A percentile compares a stretch with the other conserved stretches of the same genome.
Evolutionary conservation across 2,888 invertebrate genomes (phyloP).

Genomic region (Tachina grossa): DNA sequence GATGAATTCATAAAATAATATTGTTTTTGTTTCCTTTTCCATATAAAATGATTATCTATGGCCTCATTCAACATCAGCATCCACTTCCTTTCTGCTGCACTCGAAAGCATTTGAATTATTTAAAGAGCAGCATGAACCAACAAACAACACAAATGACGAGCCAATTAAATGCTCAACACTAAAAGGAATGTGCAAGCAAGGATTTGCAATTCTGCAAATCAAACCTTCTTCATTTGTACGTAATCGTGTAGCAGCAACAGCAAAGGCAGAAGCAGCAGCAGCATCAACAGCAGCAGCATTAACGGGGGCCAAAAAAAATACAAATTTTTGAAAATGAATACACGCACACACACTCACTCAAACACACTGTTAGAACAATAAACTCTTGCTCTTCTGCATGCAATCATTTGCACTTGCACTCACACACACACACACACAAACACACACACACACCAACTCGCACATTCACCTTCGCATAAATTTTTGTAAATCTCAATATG

Average conservation of each 20-base stretch:
- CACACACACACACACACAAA: background rate
- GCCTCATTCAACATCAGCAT: constrained; percentile 26
- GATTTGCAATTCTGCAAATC: constrained; percentile 48
- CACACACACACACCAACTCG: background rate
- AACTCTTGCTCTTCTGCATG: constrained; percentile 14
- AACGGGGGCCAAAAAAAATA: constrained; percentile 43
- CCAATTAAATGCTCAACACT: constrained; percentile 56
- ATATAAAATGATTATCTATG: constrained; percentile 45
- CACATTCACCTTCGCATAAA: background rate
- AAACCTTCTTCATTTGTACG: constrained; percentile 10
- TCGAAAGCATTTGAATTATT: constrained; percentile 37
- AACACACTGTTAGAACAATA: background rate
- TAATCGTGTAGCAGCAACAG: background rate
- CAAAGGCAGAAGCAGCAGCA: background rate
- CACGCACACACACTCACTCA: background rate
- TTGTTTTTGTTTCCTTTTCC: constrained; percentile 4
- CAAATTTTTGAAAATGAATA: constrained; percentile 21
- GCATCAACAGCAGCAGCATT: background rate
- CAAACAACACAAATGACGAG: constrained; percentile 43
- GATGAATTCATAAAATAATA: background rate
- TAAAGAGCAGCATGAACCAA: constrained; percentile 25
- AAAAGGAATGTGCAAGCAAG: constrained; percentile 48
- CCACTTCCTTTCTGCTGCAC: constrained; percentile 29
- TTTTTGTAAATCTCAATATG: constrained; percentile 32
- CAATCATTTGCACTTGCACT: constrained; percentile 7